Evolutionary conservation across 1,140 invertebrate genomes (phyloP).

Genomic region (Aphelenchoides besseyi): DNA sequence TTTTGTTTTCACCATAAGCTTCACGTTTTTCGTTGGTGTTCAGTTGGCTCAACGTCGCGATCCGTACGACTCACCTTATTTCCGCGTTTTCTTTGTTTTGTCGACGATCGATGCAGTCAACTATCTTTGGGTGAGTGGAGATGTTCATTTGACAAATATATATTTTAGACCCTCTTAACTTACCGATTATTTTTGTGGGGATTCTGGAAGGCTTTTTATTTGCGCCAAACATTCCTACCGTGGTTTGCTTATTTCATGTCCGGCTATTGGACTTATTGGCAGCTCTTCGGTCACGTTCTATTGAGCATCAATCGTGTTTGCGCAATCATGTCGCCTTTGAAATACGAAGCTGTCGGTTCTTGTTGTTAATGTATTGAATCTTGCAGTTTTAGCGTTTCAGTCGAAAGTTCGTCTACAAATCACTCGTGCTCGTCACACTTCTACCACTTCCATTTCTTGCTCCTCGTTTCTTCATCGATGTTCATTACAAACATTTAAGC

Average conservation of each 20-base stretch:
- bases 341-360: slow-evolving; percentile 1
- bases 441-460: slow-evolving; percentile 3
- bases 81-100: slow-evolving; percentile 5
- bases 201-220: background rate
- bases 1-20: background rate
- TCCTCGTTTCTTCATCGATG: slow-evolving; percentile 7
- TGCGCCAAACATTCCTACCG: background rate
- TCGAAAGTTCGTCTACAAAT: background rate
- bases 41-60: background rate
- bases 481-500: background rate
- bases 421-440: background rate
- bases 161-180: background rate
- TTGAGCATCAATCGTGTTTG: slow-evolving; percentile 3
- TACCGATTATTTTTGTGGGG: background rate
- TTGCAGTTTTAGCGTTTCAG: background rate
- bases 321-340: slow-evolving; percentile 6
- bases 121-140: slow-evolving; percentile 6
- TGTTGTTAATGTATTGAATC: background rate
- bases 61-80: slow-evolving; percentile 10
- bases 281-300: slow-evolving; percentile 8
- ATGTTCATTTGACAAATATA: background rate
- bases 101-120: slow-evolving; percentile 7
- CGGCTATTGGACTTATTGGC: background rate
- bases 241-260: slow-evolving; percentile 16
- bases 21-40: background rate